Conservation (phyloP, 2,113 vertebrate genomes). For the Hypanus sabinus region DNA sequence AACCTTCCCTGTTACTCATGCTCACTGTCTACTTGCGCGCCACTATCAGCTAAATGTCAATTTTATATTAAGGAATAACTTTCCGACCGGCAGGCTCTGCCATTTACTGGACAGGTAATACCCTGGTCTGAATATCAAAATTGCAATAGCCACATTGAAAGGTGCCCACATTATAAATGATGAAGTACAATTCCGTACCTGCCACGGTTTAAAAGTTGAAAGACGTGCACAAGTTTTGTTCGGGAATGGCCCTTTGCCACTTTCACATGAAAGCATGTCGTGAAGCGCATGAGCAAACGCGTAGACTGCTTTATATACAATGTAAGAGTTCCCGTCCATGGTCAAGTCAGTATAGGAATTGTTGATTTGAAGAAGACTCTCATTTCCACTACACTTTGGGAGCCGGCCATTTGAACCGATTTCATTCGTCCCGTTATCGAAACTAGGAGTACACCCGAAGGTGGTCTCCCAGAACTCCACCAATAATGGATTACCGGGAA, state of each 20-base stretch:
- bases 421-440: slow-evolving; percentile 25
- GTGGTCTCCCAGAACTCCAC: slow-evolving; percentile 63
- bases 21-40: too few relatives aligned
- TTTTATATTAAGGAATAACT: too few relatives aligned
- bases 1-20: too few relatives aligned
- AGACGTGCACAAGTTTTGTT: background rate
- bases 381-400: slow-evolving; percentile 52
- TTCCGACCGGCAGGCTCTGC: too few relatives aligned
- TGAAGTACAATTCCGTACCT: slow-evolving; percentile 35
- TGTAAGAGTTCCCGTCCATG: slow-evolving; percentile 58
- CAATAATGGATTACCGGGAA: slow-evolving; percentile 48
- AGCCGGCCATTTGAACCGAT: background rate
- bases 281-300: slow-evolving; percentile 26
- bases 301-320: slow-evolving; percentile 50
- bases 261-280: slow-evolving; percentile 1
- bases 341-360: slow-evolving; percentile 61
- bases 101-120: too few relatives aligned
- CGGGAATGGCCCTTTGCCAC: slow-evolving; percentile 1
- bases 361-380: slow-evolving; percentile 48
- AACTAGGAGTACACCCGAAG: slow-evolving; percentile 53
- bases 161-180: too few relatives aligned
- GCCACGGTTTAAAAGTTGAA: slow-evolving; percentile 30
- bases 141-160: too few relatives aligned
- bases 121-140: too few relatives aligned
- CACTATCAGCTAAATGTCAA: too few relatives aligned